Evolutionary conservation across 2,888 invertebrate species (phyloP), one percentile per base, ranked within the genome.

Genomic region (Agapetus fuscipes): DNA sequence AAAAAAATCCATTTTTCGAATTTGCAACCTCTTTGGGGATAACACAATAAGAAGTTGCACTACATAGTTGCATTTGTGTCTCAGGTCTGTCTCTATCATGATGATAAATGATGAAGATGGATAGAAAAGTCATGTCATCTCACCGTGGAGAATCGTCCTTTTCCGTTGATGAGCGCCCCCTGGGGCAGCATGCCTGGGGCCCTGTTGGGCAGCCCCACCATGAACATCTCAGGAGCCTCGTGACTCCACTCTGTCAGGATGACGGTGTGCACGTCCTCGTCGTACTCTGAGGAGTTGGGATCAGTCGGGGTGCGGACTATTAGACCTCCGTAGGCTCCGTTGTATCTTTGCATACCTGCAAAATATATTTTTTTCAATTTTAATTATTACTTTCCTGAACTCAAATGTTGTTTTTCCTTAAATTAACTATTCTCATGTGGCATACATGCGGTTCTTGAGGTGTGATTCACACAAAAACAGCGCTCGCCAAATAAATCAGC

Each of bases 241-340:
- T 50, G 48, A 16, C 63, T 41, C 67, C 67, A 68, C 48, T 69
- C 67, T 24, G 56, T 56, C 28, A 67, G 50, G 10, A 64, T 43
- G 1, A 67, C 51, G 11, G 57, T 54, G 50, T 68, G 66, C 24
- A 61, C 60, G 47, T 68, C 68, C 17, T 52, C 48, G 48, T 66
- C 62, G 49, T 64, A 67, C 6, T 56, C 46, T 1, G 16, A n/a
- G 5, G 41, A 30, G 15, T 49, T 45, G 3, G 50, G 47, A 17
- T 58, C 52, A 11, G 33, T 35, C 2, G 53, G 50, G 35, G 49
- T 46, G 3, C 59, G 51, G 11, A 62, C 53, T n/a, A 61, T 50
- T 17, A 63, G 45, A 7, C 53, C 46, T 6, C 62, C 62, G 36
- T 54, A 55, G n/a, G 57, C 45, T 1, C 63, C 63, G 44, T 61